These are phyloP conservation scores for Tenodera sinensis DNA, from an alignment of 2,888 invertebrate species.

Conservation along the genomic window DNA sequence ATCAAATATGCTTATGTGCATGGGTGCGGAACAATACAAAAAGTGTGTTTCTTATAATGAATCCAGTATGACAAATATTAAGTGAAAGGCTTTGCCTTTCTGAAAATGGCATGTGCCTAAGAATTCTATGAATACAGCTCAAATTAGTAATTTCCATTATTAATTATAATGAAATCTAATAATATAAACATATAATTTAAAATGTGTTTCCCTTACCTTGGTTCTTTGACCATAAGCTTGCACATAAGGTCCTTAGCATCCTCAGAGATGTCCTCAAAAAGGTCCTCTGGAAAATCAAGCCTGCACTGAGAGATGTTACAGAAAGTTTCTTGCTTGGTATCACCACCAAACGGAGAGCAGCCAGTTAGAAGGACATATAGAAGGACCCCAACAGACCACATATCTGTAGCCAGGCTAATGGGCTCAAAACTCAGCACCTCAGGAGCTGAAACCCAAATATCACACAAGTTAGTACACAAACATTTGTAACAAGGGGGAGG, in stretches of 20 bases:
- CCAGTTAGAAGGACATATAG: slow-evolving; percentile 92
- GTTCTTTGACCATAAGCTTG: slow-evolving; percentile 85
- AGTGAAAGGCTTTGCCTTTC: too few relatives aligned
- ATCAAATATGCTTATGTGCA: too few relatives aligned
- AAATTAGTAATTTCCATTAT: too few relatives aligned
- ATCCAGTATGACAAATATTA: too few relatives aligned
- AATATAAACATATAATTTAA: background rate
- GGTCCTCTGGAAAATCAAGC: slow-evolving; percentile 88
- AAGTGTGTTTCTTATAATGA: too few relatives aligned
- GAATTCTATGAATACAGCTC: too few relatives aligned
- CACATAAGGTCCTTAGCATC: slow-evolving; percentile 88
- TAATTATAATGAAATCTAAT: too few relatives aligned
- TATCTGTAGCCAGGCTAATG: slow-evolving; percentile 87
- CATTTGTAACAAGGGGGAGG: too few relatives aligned
- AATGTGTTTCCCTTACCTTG: slow-evolving; percentile 62
- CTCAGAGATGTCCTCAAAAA: slow-evolving; percentile 84
- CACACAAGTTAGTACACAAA: background rate
- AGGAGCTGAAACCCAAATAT: slow-evolving; percentile 59
- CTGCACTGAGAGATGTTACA: slow-evolving; percentile 93
- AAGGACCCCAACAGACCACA: slow-evolving; percentile 93
- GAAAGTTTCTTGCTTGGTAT: slow-evolving; percentile 95
- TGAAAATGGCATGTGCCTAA: too few relatives aligned
- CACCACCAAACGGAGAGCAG: slow-evolving; percentile 93
- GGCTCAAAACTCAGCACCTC: slow-evolving; percentile 96
- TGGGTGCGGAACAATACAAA: too few relatives aligned